Conservation (phyloP, 2,113 vertebrate genomes). For the Haemorhous mexicanus region DNA sequence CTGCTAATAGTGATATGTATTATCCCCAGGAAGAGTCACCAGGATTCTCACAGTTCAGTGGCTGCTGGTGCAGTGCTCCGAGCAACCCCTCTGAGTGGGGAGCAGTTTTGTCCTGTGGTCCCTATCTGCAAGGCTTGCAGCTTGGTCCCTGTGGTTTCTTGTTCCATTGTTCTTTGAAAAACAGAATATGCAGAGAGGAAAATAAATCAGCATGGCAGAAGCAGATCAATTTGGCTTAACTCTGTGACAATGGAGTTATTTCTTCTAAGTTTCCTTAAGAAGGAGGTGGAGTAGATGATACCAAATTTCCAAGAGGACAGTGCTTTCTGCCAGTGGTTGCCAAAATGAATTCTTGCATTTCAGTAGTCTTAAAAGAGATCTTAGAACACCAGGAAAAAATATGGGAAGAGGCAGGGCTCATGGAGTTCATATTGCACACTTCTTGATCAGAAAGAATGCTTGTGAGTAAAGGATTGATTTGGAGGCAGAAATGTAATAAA, state of each 20-base stretch:
- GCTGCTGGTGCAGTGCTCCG: background rate
- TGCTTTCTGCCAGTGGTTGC: background rate
- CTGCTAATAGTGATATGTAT: background rate
- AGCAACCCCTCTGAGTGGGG: background rate
- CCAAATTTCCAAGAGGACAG: background rate
- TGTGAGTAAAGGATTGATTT: background rate
- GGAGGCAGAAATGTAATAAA: background rate
- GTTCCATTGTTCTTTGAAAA: background rate
- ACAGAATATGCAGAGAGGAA: background rate
- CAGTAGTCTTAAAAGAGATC: background rate
- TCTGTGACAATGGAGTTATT: background rate
- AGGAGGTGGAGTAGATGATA: background rate
- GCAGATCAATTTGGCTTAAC: conserved; percentile 21
- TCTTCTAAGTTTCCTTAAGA: background rate
- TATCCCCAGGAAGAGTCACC: background rate
- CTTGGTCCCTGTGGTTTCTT: background rate
- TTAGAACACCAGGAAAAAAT: background rate
- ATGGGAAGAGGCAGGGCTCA: background rate
- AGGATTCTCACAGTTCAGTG: fast-evolving
- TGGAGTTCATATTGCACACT: background rate
- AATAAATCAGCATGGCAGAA: background rate
- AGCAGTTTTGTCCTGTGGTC: background rate
- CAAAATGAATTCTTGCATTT: background rate
- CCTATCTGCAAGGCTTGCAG: background rate
- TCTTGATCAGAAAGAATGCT: background rate